Percentiles rank a stretch among this genome's conserved stretches.
These are phyloP conservation scores for Vicugna pacos DNA, from an alignment of 2,113 vertebrate species.

Conservation along the genomic window DNA sequence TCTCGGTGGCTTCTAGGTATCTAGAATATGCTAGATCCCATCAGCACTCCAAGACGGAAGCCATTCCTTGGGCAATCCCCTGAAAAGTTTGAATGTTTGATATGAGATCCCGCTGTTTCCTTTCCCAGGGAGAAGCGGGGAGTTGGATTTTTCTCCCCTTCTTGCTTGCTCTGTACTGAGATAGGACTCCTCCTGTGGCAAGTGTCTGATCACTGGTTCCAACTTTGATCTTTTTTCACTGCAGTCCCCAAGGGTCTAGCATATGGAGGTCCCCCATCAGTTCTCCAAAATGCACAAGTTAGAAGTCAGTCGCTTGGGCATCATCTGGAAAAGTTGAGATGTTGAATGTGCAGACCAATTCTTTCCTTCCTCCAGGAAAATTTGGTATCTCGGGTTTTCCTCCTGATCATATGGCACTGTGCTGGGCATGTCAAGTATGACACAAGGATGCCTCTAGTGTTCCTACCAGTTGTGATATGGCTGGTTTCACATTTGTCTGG, in stretches of 20 bases:
- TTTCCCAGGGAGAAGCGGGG: not conserved
- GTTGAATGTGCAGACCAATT: not conserved
- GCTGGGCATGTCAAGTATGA: not conserved
- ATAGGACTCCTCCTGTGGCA: not conserved
- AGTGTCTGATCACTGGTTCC: not conserved
- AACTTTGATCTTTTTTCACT: not conserved
- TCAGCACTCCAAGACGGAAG: not conserved
- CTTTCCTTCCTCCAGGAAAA: not conserved
- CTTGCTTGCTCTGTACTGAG: not conserved
- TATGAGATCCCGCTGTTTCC: not conserved
- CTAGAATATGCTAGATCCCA: not conserved
- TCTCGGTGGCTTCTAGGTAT: not conserved
- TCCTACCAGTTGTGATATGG: not conserved
- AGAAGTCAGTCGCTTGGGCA: not conserved
- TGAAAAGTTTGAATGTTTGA: not conserved
- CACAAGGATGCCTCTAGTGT: not conserved
- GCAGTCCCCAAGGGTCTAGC: not conserved
- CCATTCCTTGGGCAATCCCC: not conserved
- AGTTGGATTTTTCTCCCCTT: not conserved
- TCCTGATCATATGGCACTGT: not conserved
- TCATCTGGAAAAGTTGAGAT: not conserved
- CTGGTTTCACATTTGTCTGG: not conserved
- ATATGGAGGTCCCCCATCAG: not conserved
- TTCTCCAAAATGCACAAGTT: not conserved
- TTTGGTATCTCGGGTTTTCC: not conserved